Percentiles rank a stretch among this genome's conserved stretches.
Conservation (phyloP, 1,140 invertebrate species). For the Drosophila hydei region DNA sequence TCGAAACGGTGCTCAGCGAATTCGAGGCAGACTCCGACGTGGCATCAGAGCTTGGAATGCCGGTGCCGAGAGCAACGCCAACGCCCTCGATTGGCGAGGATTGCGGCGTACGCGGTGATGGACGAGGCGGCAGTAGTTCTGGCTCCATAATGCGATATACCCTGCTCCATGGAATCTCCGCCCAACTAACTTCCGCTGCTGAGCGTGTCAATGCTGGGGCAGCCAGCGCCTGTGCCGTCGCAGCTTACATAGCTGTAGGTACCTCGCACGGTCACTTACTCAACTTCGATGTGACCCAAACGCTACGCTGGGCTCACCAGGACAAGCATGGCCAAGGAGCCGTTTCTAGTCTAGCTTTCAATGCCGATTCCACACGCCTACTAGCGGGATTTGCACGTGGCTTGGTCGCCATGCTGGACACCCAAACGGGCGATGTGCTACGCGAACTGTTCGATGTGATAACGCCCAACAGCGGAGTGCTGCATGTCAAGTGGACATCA, state of each 20-base stretch:
- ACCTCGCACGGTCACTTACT: conserved; percentile 96
- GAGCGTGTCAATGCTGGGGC: conserved; percentile 95
- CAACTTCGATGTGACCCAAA: conserved; percentile 94
- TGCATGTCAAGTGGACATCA: conserved; percentile 92
- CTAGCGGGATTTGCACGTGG: conserved; percentile 94
- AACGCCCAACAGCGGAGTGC: conserved; percentile 93
- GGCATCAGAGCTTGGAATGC: conserved; percentile 84
- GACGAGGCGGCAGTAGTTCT: conserved; percentile 78
- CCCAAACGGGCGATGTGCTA: conserved; percentile 90
- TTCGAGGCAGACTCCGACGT: conserved; percentile 87
- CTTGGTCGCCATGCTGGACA: conserved; percentile 93
- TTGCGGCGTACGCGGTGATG: conserved; percentile 55
- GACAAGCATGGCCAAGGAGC: conserved; percentile 91
- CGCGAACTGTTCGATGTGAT: conserved; percentile 93
- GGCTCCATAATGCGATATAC: conserved; percentile 92
- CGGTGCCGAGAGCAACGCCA: conserved; percentile 84
- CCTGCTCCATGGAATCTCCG: conserved; percentile 92
- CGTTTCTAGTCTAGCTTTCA: conserved; percentile 94
- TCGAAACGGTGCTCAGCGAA: conserved; percentile 94
- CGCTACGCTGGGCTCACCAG: conserved; percentile 93
- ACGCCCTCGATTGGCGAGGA: conserved; percentile 83
- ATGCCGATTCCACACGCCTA: conserved; percentile 93
- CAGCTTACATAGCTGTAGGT: conserved; percentile 93
- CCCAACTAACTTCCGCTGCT: conserved; percentile 91
- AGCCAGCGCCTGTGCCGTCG: conserved; percentile 92